Conservation (phyloP, 2,888 invertebrate genomes). For the Zele albiditarsus region DNA sequence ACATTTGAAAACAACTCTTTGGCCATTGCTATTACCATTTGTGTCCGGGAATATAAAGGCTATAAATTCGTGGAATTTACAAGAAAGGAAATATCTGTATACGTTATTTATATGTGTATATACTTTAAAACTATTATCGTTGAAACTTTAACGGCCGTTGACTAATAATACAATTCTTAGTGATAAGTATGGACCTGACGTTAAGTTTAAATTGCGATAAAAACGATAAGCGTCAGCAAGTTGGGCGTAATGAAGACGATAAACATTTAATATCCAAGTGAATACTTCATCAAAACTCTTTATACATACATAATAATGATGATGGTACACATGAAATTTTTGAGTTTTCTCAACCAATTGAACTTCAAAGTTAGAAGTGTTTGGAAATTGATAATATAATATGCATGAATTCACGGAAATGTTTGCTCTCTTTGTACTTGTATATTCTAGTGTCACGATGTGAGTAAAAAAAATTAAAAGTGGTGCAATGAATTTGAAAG, state of each 20-base stretch:
- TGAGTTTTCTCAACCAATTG: no score
- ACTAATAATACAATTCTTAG: slow-evolving; percentile 15
- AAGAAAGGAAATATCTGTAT: slow-evolving; percentile 1
- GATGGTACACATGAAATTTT: no score
- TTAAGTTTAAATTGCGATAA: slow-evolving; percentile 53
- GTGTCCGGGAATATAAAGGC: not conserved
- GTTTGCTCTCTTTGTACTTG: no score
- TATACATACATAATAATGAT: not conserved
- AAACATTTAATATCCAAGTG: slow-evolving; percentile 9
- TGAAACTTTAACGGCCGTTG: slow-evolving; percentile 1
- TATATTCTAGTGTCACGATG: no score
- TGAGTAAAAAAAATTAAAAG: no score
- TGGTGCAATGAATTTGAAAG: no score
- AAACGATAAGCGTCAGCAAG: slow-evolving; percentile 47
- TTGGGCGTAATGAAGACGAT: slow-evolving; percentile 28
- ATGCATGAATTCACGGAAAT: no score
- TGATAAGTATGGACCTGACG: slow-evolving; percentile 40
- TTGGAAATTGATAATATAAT: no score
- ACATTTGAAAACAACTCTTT: slow-evolving; percentile 12
- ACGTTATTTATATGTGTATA: not conserved
- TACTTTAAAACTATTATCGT: slow-evolving; percentile 3
- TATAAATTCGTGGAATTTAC: not conserved
- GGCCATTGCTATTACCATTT: slow-evolving; percentile 17
- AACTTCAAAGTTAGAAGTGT: no score
- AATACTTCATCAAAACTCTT: not conserved